phyloP scores from a whole-genome alignment of 2,113 vertebrate genomes.

The Fregetta grallaria region DNA sequence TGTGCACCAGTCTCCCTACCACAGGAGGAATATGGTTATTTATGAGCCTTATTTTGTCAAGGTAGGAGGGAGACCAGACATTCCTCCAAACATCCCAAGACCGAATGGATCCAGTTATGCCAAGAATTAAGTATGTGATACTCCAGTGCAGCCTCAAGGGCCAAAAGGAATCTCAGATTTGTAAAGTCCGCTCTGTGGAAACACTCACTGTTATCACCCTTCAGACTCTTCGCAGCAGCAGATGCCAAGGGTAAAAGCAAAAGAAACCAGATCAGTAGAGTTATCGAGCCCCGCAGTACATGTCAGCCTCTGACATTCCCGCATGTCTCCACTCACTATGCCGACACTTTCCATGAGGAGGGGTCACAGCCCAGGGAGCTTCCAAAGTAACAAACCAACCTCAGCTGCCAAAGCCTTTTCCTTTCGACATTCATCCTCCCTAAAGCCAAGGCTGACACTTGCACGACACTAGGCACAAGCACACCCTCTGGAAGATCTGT shows the following conservation, averaged over 20 bases:
- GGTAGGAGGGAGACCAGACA: neutral
- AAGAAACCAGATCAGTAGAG: neutral
- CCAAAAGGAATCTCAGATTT: neutral
- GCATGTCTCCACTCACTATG: rapidly evolving
- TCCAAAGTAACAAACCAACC: neutral
- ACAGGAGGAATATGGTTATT: neutral
- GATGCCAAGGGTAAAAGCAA: neutral
- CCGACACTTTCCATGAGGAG: neutral
- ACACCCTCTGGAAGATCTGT: neutral
- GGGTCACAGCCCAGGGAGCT: neutral
- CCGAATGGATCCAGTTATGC: rapidly evolving
- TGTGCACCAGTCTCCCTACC: neutral
- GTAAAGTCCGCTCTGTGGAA: neutral
- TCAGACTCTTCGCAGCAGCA: neutral
- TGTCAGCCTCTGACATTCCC: neutral
- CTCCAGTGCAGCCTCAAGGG: neutral
- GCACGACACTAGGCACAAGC: neutral
- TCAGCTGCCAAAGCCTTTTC: neutral
- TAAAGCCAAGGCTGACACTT: neutral
- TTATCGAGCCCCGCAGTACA: rapidly evolving
- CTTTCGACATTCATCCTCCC: neutral
- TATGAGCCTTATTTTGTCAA: neutral
- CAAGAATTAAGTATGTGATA: neutral
- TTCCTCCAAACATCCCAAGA: neutral
- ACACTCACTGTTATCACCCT: neutral